Base-by-base conservation (phyloP, 2,888 invertebrate species). In the Eupithecia tripunctaria region DNA sequence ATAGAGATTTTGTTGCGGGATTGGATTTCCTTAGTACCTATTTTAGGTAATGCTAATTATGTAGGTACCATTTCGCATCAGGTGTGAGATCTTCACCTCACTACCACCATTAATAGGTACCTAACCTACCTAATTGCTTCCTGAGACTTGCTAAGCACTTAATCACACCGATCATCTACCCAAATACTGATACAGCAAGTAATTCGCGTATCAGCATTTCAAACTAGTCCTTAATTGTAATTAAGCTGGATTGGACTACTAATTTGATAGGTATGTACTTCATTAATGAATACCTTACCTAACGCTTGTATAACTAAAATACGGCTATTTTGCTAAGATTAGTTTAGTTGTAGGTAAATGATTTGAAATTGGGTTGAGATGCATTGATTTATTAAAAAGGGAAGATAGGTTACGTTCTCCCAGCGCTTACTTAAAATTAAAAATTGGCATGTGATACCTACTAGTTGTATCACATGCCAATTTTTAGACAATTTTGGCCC, bases 211-310 rank as follows among this genome's bases (percentile, higher is more conserved):
- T 43, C 66, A 68, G 29, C 69, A 36, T 63, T 71, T 41, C 47
- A 29, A 65, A 68, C 27, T 56, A 51, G 62, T 70, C 43, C 64
- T n/a, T 66, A 63, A 68, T 67, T 41, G 25, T 68, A 68, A 68
- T 74, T 25, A 69, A 51, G 32, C 62, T 38, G 56, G 38, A 32
- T 38, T 67, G 63, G 67, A 72, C 66, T 69, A 69, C 69, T 70
- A 69, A 72, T 74, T 67, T 69, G 69, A 69, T 68, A 67, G 71
- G 47, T 47, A 67, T 69, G 47, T 47, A 21, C 47, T 69, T 74
- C 18, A 74, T 69, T 66, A 68, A 71, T 67, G 63, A 71, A 68
- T 68, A 38, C 59, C 18, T n/a, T 0, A 62, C 27, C 32, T n/a
- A 62, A n/a, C 10, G 18, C 29, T 5, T 21, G 38, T 38, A 38